Conservation (phyloP, 1,140 invertebrate species). For the Anoplophora glabripennis region DNA sequence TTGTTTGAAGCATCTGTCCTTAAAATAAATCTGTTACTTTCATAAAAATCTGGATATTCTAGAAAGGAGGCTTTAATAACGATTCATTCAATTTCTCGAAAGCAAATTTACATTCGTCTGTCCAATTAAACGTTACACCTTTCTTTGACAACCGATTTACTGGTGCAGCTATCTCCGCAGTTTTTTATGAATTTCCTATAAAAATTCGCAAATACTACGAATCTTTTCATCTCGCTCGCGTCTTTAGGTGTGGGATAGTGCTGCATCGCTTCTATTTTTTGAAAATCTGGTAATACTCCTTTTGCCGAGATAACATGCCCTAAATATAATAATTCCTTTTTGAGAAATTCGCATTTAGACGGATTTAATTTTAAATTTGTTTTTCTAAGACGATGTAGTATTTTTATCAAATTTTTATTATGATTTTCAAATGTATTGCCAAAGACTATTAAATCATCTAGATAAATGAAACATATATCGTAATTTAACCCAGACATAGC, state of each 20-base stretch:
- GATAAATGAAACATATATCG: too few relatives aligned
- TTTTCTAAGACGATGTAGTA: slow-evolving; percentile 42
- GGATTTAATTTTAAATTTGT: slow-evolving; percentile 50
- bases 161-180: too few relatives aligned
- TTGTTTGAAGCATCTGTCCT: too few relatives aligned
- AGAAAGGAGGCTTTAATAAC: too few relatives aligned
- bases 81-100: too few relatives aligned
- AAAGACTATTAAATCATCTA: slow-evolving; percentile 46
- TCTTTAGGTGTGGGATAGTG: slow-evolving; percentile 33
- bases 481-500: slow-evolving; percentile 33
- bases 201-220: slow-evolving; percentile 44
- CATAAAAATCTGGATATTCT: too few relatives aligned
- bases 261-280: slow-evolving; percentile 45
- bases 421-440: slow-evolving; percentile 42
- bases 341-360: slow-evolving; percentile 52
- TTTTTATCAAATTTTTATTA: slow-evolving; percentile 37
- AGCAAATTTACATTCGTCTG: too few relatives aligned
- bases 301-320: slow-evolving; percentile 49
- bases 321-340: slow-evolving; percentile 48
- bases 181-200: too few relatives aligned
- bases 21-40: too few relatives aligned
- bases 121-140: too few relatives aligned
- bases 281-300: slow-evolving; percentile 46
- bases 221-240: slow-evolving; percentile 41
- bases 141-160: too few relatives aligned